These are phyloP conservation scores for Calcarius lapponicus DNA, from an alignment of 2,797 vertebrate species.

Conservation along the genomic window DNA sequence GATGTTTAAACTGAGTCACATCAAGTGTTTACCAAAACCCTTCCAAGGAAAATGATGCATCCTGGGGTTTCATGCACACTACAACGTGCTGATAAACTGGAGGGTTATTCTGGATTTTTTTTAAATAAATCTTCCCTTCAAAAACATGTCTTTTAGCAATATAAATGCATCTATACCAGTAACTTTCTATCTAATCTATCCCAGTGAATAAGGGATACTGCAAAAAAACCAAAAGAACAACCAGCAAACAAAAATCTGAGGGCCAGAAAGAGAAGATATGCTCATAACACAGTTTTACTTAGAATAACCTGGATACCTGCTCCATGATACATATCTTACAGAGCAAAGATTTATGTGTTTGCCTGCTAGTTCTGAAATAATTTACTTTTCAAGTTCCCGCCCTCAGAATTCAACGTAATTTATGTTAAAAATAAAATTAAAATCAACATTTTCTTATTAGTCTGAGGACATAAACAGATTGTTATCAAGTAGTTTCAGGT, in stretches of 20 bases:
- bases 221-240: neutral
- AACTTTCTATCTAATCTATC: neutral
- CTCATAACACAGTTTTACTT: neutral
- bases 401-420: neutral
- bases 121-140: neutral
- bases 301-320: neutral
- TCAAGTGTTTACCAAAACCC: neutral
- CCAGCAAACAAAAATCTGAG: neutral
- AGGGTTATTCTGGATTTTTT: neutral
- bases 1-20: neutral
- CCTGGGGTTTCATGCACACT: neutral
- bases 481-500: neutral
- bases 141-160: neutral
- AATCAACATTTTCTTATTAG: neutral
- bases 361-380: neutral
- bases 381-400: neutral
- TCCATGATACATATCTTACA: accelerated
- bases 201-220: neutral
- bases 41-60: neutral
- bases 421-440: neutral
- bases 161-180: neutral
- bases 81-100: neutral
- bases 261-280: neutral
- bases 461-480: neutral
- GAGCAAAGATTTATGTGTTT: neutral